phyloP scores from a whole-genome alignment of 2,113 vertebrate genomes.

The Phyllostomus discolor region DNA sequence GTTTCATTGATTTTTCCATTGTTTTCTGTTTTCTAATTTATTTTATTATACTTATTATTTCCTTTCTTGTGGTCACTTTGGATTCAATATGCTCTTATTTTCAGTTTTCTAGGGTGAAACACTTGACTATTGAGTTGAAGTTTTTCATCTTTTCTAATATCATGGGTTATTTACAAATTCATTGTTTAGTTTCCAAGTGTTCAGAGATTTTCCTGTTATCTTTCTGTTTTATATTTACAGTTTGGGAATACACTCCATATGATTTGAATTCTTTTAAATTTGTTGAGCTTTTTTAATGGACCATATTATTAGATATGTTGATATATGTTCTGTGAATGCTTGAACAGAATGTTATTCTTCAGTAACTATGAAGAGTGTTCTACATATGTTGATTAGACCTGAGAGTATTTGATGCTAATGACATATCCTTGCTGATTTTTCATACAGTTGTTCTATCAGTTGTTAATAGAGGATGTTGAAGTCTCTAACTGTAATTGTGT shows the following conservation, averaged over 20 bases:
- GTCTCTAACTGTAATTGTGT: neutral
- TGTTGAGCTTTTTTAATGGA: neutral
- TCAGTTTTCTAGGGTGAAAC: neutral
- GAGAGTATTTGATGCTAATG: neutral
- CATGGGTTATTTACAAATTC: neutral
- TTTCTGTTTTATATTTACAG: neutral
- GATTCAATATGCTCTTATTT: neutral
- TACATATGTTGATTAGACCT: neutral
- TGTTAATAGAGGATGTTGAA: neutral
- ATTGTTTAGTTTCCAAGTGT: neutral
- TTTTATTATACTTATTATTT: neutral
- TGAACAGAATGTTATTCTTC: neutral
- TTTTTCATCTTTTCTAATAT: neutral
- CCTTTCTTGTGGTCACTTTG: neutral
- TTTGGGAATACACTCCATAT: neutral
- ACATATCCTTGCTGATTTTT: neutral
- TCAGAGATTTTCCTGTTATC: neutral
- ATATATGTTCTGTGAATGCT: neutral
- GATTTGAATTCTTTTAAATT: neutral
- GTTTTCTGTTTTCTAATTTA: constrained; percentile 11
- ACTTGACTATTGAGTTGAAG: neutral
- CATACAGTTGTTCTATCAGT: neutral
- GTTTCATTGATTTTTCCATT: neutral
- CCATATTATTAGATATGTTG: neutral
- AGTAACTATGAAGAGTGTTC: neutral